Base-by-base conservation (phyloP, 2,888 invertebrate species). In the Aspidiotus rigidus region DNA sequence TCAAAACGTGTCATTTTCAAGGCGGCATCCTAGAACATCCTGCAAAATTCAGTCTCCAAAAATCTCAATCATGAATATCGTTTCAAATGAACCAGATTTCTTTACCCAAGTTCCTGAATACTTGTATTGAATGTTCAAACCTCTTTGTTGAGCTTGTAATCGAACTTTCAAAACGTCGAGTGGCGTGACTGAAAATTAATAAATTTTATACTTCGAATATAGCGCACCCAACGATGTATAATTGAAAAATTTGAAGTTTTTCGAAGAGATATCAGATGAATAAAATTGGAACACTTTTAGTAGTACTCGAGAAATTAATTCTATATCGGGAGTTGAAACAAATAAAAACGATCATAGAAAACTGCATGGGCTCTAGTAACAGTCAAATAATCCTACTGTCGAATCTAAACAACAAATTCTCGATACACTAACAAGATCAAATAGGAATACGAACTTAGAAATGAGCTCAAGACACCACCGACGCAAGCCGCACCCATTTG, bases 111-210 rank as follows among this genome's bases (percentile, higher is more conserved):
- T 89, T 73, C 88, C 75, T 64, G 70, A 74, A 64, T 74, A 75
- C 44, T 74, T 73, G 9, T 73, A 71, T 3, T 73, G 74, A 28
- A 28, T 5, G 28, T 28, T 28, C 28, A 88, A 86, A n/a, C 42
- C 44, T 75, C 91, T 93, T 76, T 92, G 90, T 78, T 99, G 98
- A 5, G 93, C 87, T 81, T 99, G 99, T 55, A 99, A 82, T 62
- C 99, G 85, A 72, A 97, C 95, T 83, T 99, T 99, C 0, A 99
- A 91, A 13, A 99, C 99, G 82, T 99, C 99, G 74, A 99, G 80
- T 0, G 99, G 99, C 0, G 99, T 99, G 81, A 98, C 96, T 95
- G 79, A 53, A 82, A 83, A 74, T 13, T 15, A 61, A 13, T 16
- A 62, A 16, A 16, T 15, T 61, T 2, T 7, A 10, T 3, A 28